Evolutionary conservation across 2,888 invertebrate species (phyloP), one percentile per base, ranked within the genome.

Genomic region (Blera fallax): DNA sequence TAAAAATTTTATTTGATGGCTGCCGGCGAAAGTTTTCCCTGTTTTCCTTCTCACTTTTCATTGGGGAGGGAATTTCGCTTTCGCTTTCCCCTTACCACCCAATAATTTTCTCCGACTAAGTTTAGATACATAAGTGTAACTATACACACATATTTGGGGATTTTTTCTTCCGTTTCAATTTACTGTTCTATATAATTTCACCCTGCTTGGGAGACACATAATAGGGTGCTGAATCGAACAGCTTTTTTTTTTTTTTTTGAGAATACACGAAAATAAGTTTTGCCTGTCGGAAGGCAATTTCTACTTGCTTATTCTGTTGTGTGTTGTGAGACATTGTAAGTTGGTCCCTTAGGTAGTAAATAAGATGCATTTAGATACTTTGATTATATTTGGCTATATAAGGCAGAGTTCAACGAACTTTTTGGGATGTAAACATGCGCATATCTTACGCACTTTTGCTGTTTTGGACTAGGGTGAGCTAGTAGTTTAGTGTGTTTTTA

Each of bases 351-450:
- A 32, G 8, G 45, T 80, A 60, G 64, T 52, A 74, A 24, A 34
- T 32, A 21, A 48, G 60, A 65, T 82, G 69, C 64, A 50, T 78
- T 32, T 37, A 52, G 54, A 54, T 83, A 29, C 67, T 45, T 67
- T 7, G 34, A 27, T 16, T 40, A 45, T 70, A 45, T 70, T 54
- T 52, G 52, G 45, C 64, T 79, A 70, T 45, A 80, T 74, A 79
- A 74, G 79, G 29, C 21, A 43, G 70, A 81, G 85, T 85, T 85
- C 85, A 81, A 32, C 50, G 85, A 85, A 85, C 85, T 81, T 67
- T 16, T 32, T 40, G 18, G 65, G 67, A 77, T 67, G 60, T 62
- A 67, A 81, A 85, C 85, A 85, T 85, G 85, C 85, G 85, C 85
- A 85, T 81, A 72, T 72, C 81, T 67, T 65, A 72, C 76, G 76